These are phyloP conservation scores for Phylloscopus collybita DNA, from an alignment of 2,797 vertebrate genomes.

Conservation along the genomic window DNA sequence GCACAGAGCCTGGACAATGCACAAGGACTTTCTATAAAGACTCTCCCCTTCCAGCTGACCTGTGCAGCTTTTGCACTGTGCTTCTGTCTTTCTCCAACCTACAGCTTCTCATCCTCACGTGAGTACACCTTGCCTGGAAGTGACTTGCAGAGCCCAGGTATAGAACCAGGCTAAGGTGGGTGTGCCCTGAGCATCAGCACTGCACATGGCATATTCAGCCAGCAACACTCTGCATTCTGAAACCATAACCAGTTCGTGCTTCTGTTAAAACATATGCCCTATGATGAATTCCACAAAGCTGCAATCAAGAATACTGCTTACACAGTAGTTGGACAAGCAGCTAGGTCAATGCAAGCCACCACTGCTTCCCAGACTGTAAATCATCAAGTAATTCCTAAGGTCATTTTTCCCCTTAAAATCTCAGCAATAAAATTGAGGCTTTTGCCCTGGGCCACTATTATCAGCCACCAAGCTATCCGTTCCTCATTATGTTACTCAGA, in stretches of 20 bases:
- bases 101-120: fast-evolving
- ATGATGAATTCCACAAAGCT: not conserved
- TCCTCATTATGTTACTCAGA: not conserved
- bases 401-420: not conserved
- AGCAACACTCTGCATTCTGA: not conserved
- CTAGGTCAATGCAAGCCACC: not conserved
- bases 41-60: not conserved
- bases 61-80: not conserved
- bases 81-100: not conserved
- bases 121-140: not conserved
- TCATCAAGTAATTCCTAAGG: not conserved
- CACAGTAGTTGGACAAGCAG: not conserved
- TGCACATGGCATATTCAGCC: fast-evolving
- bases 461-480: not conserved
- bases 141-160: not conserved
- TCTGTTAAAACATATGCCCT: not conserved
- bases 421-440: slow-evolving; percentile 44
- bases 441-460: slow-evolving; percentile 21
- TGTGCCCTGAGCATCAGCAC: not conserved
- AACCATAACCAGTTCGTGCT: not conserved
- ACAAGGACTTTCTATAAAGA: not conserved
- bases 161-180: not conserved
- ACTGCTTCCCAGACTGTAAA: slow-evolving; percentile 23
- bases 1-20: not conserved
- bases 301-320: slow-evolving; percentile 48